Conservation (phyloP, 2,888 invertebrate genomes). For the Pterostichus madidus region DNA sequence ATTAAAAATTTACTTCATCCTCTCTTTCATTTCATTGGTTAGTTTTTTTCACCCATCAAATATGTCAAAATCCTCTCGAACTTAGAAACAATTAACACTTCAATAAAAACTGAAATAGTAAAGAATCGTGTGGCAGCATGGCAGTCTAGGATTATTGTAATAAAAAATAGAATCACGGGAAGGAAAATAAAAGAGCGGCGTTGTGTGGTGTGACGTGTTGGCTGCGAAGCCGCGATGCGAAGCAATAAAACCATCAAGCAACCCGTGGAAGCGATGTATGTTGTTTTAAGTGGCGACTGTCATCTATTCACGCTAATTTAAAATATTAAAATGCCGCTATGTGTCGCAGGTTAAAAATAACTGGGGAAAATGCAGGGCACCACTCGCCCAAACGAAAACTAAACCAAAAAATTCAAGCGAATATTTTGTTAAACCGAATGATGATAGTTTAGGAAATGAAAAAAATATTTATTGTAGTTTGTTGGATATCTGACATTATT, state of each 20-base stretch:
- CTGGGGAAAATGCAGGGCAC: constrained; percentile 1
- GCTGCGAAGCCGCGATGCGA: neutral
- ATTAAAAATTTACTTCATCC: constrained; percentile 46
- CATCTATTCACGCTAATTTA: constrained; percentile 74
- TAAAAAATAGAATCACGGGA: constrained; percentile 31
- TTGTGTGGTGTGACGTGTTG: constrained; percentile 3
- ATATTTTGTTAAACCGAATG: too few species aligned
- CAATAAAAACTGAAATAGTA: constrained; percentile 46
- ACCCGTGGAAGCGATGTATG: constrained; percentile 71
- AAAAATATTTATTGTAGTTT: too few species aligned
- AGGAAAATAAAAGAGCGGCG: constrained; percentile 35
- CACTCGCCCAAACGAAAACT: neutral
- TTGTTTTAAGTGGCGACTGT: constrained; percentile 75
- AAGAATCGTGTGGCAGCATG: constrained; percentile 34
- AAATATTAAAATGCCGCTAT: constrained; percentile 72
- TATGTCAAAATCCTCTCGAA: constrained; percentile 4
- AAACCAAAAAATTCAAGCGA: neutral
- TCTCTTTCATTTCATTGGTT: constrained; percentile 22
- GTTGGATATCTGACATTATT: too few species aligned
- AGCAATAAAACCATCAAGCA: constrained; percentile 65
- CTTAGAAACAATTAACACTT: constrained; percentile 43
- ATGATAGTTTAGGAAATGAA: too few species aligned
- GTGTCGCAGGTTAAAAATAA: constrained; percentile 61
- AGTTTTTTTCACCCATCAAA: constrained; percentile 2
- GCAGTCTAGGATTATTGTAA: constrained; percentile 41